Percentiles rank a stretch among this genome's conserved stretches.
These are phyloP conservation scores for Dryobota labecula DNA, from an alignment of 2,888 invertebrate species.

Conservation along the genomic window DNA sequence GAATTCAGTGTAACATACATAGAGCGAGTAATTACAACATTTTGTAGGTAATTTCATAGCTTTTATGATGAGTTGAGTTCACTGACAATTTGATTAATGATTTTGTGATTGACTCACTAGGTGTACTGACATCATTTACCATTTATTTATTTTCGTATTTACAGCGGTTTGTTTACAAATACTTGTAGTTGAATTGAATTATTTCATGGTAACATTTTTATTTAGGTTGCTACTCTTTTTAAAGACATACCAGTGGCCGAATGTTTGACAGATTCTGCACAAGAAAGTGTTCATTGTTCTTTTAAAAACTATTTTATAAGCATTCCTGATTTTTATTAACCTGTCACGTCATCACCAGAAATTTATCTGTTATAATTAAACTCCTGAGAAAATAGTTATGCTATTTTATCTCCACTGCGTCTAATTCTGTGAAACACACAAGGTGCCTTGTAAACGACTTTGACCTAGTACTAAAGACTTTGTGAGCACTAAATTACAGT, in stretches of 20 bases:
- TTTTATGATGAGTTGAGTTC: conserved; percentile 21
- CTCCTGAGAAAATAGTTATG: too few species aligned
- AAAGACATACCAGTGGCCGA: neutral
- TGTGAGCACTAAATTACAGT: conserved; percentile 32
- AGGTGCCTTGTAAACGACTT: neutral
- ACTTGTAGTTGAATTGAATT: neutral
- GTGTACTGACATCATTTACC: conserved; percentile 19
- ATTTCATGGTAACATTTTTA: neutral
- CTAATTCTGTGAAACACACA: conserved; percentile 2
- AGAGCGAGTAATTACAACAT: neutral
- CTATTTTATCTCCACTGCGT: neutral
- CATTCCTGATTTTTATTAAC: too few species aligned
- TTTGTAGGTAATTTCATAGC: conserved; percentile 15
- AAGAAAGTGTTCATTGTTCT: too few species aligned
- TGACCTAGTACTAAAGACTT: conserved; percentile 32
- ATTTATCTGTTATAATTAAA: neutral
- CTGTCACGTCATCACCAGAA: too few species aligned
- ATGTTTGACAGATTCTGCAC: neutral
- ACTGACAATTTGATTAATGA: conserved; percentile 36
- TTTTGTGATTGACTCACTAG: conserved; percentile 5
- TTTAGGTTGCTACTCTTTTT: neutral
- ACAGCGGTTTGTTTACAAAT: neutral
- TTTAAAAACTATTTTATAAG: too few species aligned
- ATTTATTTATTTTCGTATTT: conserved; percentile 1
- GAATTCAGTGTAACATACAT: neutral